Evolutionary conservation across 2,888 invertebrate genomes (phyloP).

Genomic region (Cheilosia grossa): DNA sequence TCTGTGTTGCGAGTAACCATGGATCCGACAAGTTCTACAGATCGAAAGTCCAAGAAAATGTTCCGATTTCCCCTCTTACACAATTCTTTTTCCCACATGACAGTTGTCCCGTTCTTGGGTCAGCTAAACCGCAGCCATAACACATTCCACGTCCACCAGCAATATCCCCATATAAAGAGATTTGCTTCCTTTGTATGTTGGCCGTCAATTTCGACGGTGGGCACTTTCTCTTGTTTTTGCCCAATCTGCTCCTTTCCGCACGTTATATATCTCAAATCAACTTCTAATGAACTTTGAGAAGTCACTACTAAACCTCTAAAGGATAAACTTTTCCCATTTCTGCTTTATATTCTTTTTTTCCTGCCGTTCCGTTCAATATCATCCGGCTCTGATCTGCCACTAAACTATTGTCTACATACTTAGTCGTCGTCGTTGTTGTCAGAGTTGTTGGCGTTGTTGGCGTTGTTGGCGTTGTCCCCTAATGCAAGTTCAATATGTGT

Average conservation of each 20-base stretch:
- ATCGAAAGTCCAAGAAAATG: too few relatives aligned
- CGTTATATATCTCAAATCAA: conserved; percentile 71
- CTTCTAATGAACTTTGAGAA: conserved; percentile 75
- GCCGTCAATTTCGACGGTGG: conserved; percentile 7
- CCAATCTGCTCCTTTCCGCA: conserved; percentile 11
- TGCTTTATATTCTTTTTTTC: background rate
- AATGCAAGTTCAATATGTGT: conserved; percentile 69
- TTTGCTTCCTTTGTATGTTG: background rate
- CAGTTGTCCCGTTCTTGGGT: background rate
- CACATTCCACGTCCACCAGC: background rate
- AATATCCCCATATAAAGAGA: background rate
- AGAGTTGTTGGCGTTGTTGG: background rate
- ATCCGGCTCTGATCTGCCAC: conserved; percentile 21
- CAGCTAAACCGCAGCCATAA: background rate
- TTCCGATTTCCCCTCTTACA: too few relatives aligned
- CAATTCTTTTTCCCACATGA: background rate
- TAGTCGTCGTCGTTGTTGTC: conserved; percentile 22
- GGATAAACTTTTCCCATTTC: conserved; percentile 73
- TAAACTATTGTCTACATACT: conserved; percentile 70
- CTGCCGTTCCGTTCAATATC: background rate
- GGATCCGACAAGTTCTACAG: too few relatives aligned
- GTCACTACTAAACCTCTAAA: conserved; percentile 72
- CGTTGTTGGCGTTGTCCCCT: conserved; percentile 10
- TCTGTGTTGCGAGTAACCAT: too few relatives aligned
- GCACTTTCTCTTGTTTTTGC: conserved; percentile 45